Conservation (phyloP, 2,797 vertebrate species). For the Mus minutoides region DNA sequence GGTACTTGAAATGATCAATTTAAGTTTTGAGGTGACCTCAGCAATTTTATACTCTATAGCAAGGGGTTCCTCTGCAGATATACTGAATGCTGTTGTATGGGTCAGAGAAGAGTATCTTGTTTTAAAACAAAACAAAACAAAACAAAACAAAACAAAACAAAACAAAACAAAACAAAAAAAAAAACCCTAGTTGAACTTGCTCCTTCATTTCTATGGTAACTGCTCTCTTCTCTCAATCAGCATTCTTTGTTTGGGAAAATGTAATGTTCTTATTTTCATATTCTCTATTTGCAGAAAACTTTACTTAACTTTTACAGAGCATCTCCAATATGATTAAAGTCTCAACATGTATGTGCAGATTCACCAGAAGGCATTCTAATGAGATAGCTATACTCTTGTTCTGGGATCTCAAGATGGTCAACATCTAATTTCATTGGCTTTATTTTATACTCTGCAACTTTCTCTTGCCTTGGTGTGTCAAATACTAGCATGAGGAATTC, state of each 20-base stretch:
- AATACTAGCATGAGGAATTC: constrained; percentile 94
- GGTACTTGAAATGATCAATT: constrained; percentile 96
- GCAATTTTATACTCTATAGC: constrained; percentile 98
- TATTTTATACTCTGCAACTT: constrained; percentile 98
- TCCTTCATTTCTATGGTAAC: constrained; percentile 98
- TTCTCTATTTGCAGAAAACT: constrained; percentile 96
- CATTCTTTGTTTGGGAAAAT: constrained; percentile 96
- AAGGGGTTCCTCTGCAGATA: constrained; percentile 97
- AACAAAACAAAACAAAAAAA: constrained; percentile 99
- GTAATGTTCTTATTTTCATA: constrained; percentile 97
- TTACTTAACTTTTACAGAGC: constrained; percentile 97
- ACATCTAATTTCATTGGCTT: constrained; percentile 98
- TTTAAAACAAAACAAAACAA: too few species aligned
- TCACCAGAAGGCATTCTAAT: constrained; percentile 98
- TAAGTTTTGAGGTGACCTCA: constrained; percentile 78
- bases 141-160: too few species aligned
- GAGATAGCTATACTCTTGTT: constrained; percentile 97
- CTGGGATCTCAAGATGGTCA: constrained; percentile 97
- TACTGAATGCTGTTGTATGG: constrained; percentile 95
- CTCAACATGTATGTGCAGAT: constrained; percentile 96
- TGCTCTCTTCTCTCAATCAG: constrained; percentile 98
- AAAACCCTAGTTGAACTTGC: constrained; percentile 96
- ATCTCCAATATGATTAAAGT: constrained; percentile 96
- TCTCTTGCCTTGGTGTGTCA: constrained; percentile 96
- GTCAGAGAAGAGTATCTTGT: constrained; percentile 96